Evolutionary conservation across 1,140 invertebrate genomes (phyloP).

Genomic region (Zaprionus davidi): DNA sequence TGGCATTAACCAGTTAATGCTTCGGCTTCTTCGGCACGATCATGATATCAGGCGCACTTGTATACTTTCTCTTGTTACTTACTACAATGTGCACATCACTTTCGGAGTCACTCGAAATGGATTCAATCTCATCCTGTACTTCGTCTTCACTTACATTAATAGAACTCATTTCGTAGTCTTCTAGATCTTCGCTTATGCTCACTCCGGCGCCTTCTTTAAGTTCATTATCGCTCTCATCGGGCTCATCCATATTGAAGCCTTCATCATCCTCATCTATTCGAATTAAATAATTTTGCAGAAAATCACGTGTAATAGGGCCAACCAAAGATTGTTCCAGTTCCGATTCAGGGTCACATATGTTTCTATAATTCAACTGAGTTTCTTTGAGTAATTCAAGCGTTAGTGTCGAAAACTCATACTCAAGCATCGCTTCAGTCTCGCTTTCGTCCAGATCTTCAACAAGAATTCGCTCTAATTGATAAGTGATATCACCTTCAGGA

Average conservation of each 20-base stretch:
- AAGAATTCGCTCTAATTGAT: not conserved
- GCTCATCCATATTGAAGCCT: not conserved
- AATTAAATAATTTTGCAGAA: not conserved
- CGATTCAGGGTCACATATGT: no score
- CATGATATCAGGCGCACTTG: not conserved
- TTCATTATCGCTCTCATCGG: no score
- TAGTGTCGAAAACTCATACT: not conserved
- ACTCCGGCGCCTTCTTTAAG: no score
- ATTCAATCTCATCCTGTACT: no score
- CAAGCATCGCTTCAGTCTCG: not conserved
- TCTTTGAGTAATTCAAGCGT: not conserved
- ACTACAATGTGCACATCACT: not conserved
- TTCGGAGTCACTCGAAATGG: not conserved
- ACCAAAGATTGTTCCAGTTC: not conserved
- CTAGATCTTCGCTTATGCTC: no score
- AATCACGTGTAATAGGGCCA: not conserved
- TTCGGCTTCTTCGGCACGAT: not conserved
- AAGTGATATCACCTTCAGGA: slow-evolving; percentile 16
- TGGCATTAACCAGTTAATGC: not conserved
- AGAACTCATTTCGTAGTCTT: no score
- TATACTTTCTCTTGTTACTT: not conserved
- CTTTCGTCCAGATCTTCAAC: not conserved
- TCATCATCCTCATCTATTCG: not conserved
- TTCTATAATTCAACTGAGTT: not conserved
- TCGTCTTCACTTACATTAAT: not conserved